Evolutionary conservation across 2,888 invertebrate species (phyloP).

Genomic region (Nemurella pictetii): DNA sequence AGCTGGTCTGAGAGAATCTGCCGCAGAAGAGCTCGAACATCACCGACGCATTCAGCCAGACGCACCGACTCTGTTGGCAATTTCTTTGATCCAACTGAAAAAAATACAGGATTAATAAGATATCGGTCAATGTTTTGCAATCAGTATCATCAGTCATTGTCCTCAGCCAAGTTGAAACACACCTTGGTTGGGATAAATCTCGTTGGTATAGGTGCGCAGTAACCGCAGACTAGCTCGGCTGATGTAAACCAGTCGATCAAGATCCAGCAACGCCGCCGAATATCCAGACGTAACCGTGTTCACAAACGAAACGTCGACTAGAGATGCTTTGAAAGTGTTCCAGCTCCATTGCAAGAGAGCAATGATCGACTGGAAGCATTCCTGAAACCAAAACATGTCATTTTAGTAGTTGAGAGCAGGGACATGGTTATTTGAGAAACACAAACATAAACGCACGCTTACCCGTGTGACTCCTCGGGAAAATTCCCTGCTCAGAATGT

Average conservation of each 20-base stretch:
- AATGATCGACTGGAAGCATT: constrained; percentile 83
- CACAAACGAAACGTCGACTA: constrained; percentile 59
- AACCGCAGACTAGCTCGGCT: constrained; percentile 81
- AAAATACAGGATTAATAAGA: too few species aligned
- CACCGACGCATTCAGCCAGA: constrained; percentile 83
- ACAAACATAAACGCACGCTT: neutral
- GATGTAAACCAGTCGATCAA: constrained; percentile 84
- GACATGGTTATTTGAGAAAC: too few species aligned
- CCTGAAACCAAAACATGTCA: constrained; percentile 47
- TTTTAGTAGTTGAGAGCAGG: too few species aligned
- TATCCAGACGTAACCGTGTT: constrained; percentile 50
- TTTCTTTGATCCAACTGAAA: constrained; percentile 51
- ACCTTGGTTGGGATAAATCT: constrained; percentile 83
- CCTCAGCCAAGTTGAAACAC: too few species aligned
- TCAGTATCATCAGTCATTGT: too few species aligned
- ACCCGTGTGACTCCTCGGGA: constrained; percentile 67
- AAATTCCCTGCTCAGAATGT: constrained; percentile 82
- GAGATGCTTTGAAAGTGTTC: constrained; percentile 77
- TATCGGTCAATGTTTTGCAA: too few species aligned
- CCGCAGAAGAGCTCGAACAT: constrained; percentile 78
- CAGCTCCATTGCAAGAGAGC: constrained; percentile 90
- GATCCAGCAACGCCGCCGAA: constrained; percentile 61
- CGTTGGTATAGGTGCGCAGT: constrained; percentile 82
- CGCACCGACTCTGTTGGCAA: constrained; percentile 70
- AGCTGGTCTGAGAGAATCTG: constrained; percentile 76